Evolutionary conservation across 2,797 vertebrate species (phyloP).

Genomic region (Hippopotamyrus pictus): DNA sequence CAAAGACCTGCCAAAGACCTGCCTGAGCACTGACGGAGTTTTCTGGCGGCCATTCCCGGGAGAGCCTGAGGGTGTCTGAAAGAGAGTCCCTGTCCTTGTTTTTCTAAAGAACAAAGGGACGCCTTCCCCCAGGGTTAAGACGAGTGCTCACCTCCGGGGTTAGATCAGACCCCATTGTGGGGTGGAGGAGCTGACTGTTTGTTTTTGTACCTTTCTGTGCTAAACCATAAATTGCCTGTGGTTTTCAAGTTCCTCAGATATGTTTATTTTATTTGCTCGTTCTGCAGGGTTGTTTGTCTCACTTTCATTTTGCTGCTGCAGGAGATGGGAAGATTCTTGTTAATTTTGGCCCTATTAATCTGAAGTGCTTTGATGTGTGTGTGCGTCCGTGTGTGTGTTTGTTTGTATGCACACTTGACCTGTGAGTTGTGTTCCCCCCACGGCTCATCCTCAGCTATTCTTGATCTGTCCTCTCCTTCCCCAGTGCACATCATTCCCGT

Average conservation of each 20-base stretch:
- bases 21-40: not conserved
- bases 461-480: not conserved
- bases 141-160: not conserved
- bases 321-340: not conserved
- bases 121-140: not conserved
- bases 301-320: not conserved
- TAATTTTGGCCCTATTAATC: not conserved
- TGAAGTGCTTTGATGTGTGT: not conserved
- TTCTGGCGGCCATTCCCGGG: not conserved
- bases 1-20: not conserved
- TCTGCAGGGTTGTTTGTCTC: not conserved
- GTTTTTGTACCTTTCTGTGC: not conserved
- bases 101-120: not conserved
- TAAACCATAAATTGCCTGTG: not conserved
- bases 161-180: not conserved
- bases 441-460: not conserved
- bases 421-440: not conserved
- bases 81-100: not conserved
- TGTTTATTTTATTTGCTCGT: not conserved
- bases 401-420: not conserved
- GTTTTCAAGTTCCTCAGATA: not conserved
- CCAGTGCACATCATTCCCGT: constrained; percentile 81
- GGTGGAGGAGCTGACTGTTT: not conserved
- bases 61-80: not conserved
- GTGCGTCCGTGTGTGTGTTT: not conserved